Percentiles rank a stretch among this genome's conserved stretches.
phyloP scores from a whole-genome alignment of 2,113 vertebrate species.

The Ctenodactylus gundi region DNA sequence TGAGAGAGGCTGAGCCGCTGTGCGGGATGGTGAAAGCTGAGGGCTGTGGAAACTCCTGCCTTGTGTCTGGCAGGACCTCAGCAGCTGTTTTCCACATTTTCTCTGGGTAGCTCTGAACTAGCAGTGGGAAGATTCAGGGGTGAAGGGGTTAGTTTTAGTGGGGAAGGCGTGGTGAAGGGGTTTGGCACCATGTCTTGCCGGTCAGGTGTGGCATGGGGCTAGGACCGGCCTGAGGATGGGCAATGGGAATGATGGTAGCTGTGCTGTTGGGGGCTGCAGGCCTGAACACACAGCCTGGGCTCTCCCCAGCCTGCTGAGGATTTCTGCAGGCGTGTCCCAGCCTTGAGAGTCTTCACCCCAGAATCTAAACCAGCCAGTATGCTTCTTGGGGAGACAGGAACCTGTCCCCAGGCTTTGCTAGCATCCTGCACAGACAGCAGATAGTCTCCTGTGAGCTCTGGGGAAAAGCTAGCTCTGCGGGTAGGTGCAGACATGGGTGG shows the following conservation, averaged over 20 bases:
- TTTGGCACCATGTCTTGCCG: neutral
- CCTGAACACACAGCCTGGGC: neutral
- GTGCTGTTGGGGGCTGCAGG: neutral
- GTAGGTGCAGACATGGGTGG: neutral
- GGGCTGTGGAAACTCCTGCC: neutral
- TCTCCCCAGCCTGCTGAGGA: neutral
- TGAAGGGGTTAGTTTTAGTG: neutral
- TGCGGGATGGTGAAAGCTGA: neutral
- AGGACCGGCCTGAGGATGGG: neutral
- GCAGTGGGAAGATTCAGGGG: neutral
- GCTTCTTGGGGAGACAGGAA: neutral
- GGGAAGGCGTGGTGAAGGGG: neutral
- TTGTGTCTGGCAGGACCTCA: neutral
- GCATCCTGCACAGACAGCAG: neutral
- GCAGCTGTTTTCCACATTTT: neutral
- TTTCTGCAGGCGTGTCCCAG: neutral
- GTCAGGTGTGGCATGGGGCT: neutral
- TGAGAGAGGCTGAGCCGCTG: neutral
- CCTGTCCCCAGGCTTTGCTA: neutral
- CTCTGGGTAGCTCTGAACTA: neutral
- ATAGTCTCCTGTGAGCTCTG: neutral
- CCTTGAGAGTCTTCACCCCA: neutral
- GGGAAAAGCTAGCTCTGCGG: neutral
- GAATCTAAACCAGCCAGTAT: neutral
- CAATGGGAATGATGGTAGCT: neutral